phyloP scores from a whole-genome alignment of 2,113 vertebrate species.

The Ceyx margarethae region DNA sequence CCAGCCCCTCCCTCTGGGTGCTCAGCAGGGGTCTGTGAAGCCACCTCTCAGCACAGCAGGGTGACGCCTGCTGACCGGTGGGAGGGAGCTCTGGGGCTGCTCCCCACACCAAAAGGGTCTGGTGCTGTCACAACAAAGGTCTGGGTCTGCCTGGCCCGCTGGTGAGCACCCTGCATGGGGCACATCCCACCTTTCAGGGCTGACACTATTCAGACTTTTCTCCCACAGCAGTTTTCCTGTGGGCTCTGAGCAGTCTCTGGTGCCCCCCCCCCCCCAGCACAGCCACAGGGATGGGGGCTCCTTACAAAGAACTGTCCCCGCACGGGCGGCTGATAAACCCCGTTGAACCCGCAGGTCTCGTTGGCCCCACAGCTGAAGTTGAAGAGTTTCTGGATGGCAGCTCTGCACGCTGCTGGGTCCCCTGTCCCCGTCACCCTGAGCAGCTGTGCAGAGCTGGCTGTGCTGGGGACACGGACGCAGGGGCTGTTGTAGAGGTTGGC shows the following conservation, averaged over 20 bases:
- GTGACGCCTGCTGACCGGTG: fast-evolving
- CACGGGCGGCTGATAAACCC: constrained; percentile 77
- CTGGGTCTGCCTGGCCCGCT: fast-evolving
- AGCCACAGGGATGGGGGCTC: fast-evolving
- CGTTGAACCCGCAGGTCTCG: constrained; percentile 70
- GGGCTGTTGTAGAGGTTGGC: constrained; percentile 70
- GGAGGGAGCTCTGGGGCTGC: neutral
- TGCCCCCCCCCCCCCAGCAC: neutral
- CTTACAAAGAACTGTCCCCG: constrained; percentile 78
- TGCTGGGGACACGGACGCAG: neutral
- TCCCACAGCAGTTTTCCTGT: neutral
- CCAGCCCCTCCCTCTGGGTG: fast-evolving
- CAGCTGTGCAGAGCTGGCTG: neutral
- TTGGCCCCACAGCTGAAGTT: constrained; percentile 62
- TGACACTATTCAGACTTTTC: neutral
- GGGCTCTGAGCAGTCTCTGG: neutral
- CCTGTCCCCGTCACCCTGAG: constrained; percentile 68
- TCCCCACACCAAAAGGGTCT: fast-evolving
- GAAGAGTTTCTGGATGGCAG: constrained; percentile 62
- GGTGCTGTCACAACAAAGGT: neutral
- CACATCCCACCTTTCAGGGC: neutral
- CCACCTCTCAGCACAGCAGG: neutral
- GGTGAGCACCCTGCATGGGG: fast-evolving
- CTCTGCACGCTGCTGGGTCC: constrained; percentile 51
- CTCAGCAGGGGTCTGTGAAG: neutral